These are phyloP conservation scores for Mobula hypostoma DNA, from an alignment of 2,113 vertebrate species.

Conservation along the genomic window DNA sequence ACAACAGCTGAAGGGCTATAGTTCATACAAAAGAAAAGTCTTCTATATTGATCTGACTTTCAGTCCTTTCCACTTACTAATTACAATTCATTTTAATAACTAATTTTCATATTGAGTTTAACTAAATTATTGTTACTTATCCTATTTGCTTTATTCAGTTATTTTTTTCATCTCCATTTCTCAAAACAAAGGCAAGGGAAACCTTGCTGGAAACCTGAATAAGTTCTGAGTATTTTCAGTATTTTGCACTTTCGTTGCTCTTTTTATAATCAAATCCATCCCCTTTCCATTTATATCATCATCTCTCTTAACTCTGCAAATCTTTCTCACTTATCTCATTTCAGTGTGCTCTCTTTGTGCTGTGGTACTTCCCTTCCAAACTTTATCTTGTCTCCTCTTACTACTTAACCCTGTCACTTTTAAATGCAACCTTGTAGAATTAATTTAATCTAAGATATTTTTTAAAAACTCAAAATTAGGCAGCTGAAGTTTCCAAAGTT, in stretches of 20 bases:
- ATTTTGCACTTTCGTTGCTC: not conserved
- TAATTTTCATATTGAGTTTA: not conserved
- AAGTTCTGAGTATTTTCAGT: not conserved
- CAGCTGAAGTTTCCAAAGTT: not conserved
- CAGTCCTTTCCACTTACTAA: not conserved
- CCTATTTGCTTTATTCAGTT: too few species aligned
- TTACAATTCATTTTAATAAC: not conserved
- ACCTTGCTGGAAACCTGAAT: not conserved
- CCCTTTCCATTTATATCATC: not conserved
- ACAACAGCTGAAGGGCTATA: too few species aligned
- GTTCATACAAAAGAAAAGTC: too few species aligned
- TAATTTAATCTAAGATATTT: not conserved
- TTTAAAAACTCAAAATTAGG: not conserved
- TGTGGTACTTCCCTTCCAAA: not conserved
- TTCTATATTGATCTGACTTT: not conserved
- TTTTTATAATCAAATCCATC: not conserved
- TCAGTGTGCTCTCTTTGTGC: not conserved
- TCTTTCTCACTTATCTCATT: not conserved
- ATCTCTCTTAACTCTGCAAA: not conserved
- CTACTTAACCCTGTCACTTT: not conserved
- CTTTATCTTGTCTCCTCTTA: not conserved
- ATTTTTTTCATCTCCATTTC: not conserved
- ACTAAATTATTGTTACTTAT: not conserved
- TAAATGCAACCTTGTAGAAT: not conserved
- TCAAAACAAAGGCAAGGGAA: not conserved